Conservation (phyloP, 2,113 vertebrate species). For the Cyrtonyx montezumae region DNA sequence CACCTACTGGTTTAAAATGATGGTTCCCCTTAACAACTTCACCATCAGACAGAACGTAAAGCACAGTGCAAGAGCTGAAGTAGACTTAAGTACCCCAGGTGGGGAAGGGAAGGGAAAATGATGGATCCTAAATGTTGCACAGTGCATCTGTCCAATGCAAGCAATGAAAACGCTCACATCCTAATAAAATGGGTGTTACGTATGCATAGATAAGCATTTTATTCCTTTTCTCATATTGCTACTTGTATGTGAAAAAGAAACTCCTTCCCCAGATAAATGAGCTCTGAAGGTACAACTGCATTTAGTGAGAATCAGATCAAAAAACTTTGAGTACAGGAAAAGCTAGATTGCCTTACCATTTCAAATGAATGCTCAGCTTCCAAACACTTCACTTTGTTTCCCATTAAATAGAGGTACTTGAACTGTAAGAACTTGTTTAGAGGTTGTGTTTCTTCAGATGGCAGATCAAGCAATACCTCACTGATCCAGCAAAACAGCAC, state of each 20-base stretch:
- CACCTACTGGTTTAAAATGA: neutral
- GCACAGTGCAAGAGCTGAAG: neutral
- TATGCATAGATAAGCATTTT: rapidly evolving
- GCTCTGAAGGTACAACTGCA: neutral
- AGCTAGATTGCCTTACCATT: neutral
- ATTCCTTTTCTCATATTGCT: neutral
- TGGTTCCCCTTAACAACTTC: neutral
- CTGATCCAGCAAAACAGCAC: neutral
- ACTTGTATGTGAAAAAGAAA: neutral
- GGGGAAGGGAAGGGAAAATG: neutral
- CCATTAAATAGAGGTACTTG: constrained; percentile 1
- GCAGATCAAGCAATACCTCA: constrained; percentile 18
- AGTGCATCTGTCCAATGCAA: neutral
- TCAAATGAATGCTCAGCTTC: constrained; percentile 13
- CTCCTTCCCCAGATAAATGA: neutral
- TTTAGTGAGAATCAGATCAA: neutral
- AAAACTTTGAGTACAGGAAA: neutral
- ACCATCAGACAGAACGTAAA: neutral
- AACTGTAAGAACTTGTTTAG: constrained; percentile 35
- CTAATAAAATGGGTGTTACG: rapidly evolving
- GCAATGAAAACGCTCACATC: neutral
- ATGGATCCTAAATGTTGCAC: neutral
- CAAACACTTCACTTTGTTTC: constrained; percentile 3
- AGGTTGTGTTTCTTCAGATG: constrained; percentile 19
- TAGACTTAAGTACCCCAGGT: neutral